Percentiles rank a stretch among this genome's conserved stretches.
Conservation (phyloP, 2,797 vertebrate genomes). For the Linurgus olivaceus region DNA sequence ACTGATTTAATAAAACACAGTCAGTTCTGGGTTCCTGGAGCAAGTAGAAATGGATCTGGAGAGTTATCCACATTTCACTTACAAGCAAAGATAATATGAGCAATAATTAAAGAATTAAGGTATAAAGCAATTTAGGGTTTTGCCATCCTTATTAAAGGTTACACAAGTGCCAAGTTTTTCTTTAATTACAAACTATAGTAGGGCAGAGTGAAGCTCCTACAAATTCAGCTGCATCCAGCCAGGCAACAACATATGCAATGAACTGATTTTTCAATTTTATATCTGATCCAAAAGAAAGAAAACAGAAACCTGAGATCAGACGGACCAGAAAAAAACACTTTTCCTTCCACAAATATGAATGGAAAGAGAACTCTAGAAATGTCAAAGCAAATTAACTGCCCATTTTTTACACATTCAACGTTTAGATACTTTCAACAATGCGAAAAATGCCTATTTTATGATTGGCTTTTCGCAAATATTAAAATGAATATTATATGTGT, state of each 20-base stretch:
- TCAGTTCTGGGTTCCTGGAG: neutral
- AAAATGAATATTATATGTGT: too few species aligned
- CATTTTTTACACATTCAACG: neutral
- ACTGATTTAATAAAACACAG: neutral
- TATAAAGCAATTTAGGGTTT: neutral
- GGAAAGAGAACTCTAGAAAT: neutral
- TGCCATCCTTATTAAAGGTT: neutral
- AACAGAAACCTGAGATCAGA: neutral
- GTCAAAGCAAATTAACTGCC: neutral
- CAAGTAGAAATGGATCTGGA: neutral
- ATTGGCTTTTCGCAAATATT: too few species aligned
- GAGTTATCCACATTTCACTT: neutral
- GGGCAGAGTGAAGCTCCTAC: neutral
- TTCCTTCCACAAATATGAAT: neutral
- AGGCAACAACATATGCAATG: neutral
- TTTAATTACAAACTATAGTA: neutral
- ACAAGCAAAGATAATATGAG: neutral
- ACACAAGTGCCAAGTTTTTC: neutral
- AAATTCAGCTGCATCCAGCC: neutral
- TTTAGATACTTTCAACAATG: neutral
- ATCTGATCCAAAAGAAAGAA: neutral
- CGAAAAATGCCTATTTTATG: too few species aligned
- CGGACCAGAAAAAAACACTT: neutral
- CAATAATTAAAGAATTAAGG: neutral
- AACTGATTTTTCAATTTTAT: neutral